Percentiles rank a stretch among this genome's conserved stretches.
Conservation (phyloP, 2,113 vertebrate genomes). For the Pagrus major region DNA sequence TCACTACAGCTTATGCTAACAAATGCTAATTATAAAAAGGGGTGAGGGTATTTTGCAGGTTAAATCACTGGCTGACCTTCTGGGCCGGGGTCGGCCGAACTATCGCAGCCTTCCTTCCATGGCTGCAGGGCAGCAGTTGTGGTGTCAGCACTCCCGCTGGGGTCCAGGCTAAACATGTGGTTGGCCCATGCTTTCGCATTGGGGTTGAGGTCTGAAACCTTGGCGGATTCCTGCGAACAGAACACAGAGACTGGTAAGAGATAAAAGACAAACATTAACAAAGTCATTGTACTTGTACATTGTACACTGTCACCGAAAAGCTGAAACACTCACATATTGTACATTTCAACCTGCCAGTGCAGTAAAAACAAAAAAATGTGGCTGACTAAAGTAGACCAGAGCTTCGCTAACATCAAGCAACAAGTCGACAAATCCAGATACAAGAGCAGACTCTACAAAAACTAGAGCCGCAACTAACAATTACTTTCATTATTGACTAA, state of each 20-base stretch:
- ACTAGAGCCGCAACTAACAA: too few relatives aligned
- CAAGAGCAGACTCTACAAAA: too few relatives aligned
- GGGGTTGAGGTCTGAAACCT: slow-evolving; percentile 98
- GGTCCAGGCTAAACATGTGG: slow-evolving; percentile 93
- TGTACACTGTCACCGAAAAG: too few relatives aligned
- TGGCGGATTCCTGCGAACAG: slow-evolving; percentile 89
- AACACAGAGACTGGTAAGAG: slow-evolving; percentile 9
- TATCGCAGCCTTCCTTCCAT: slow-evolving; percentile 90
- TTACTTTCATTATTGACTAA: too few relatives aligned
- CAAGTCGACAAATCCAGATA: too few relatives aligned
- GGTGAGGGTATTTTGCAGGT: background rate
- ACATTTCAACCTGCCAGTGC: too few relatives aligned
- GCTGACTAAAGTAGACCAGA: too few relatives aligned
- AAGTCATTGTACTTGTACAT: background rate
- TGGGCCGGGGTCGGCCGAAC: slow-evolving; percentile 80
- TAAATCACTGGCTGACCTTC: slow-evolving; percentile 59
- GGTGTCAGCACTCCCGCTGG: slow-evolving; percentile 86
- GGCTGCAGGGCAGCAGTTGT: slow-evolving; percentile 85
- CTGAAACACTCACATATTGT: too few relatives aligned
- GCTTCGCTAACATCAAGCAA: too few relatives aligned
- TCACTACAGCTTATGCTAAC: background rate
- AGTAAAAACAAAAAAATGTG: too few relatives aligned
- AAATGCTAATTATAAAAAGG: background rate
- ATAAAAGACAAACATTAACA: background rate
- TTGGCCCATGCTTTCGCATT: slow-evolving; percentile 99